Conservation (phyloP, 2,113 vertebrate species). For the Tinamus guttatus region DNA sequence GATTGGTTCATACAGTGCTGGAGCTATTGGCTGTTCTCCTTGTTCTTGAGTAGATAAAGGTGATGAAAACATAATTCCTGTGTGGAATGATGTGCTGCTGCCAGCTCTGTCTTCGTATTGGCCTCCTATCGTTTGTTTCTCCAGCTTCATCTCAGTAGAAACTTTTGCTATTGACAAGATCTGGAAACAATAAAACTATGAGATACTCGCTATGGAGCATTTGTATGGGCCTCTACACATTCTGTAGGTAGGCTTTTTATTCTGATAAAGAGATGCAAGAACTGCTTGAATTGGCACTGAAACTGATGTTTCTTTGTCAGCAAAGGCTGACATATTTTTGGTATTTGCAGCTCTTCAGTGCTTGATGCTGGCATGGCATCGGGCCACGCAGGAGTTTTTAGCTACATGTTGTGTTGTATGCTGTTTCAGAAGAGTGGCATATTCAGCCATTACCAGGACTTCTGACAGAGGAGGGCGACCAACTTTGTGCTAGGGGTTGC, state of each 20-base stretch:
- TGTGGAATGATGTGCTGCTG: neutral
- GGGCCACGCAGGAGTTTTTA: neutral
- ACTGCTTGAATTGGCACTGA: neutral
- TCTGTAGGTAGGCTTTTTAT: neutral
- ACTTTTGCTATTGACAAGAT: neutral
- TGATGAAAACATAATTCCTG: neutral
- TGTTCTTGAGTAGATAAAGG: neutral
- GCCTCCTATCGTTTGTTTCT: neutral
- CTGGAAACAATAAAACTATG: neutral
- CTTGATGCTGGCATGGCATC: neutral
- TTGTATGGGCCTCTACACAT: neutral
- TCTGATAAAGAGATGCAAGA: neutral
- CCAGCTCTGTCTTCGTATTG: neutral
- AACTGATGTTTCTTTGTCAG: neutral
- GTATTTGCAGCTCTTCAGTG: neutral
- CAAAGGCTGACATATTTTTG: neutral
- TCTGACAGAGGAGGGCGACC: neutral
- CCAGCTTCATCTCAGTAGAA: neutral
- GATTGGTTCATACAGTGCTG: neutral
- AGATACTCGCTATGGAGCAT: neutral
- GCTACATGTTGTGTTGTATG: neutral
- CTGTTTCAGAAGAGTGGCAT: neutral
- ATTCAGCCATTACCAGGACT: neutral
- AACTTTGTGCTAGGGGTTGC: neutral
- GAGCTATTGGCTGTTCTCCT: neutral